A percentile compares a stretch with the other conserved stretches of the same genome.
phyloP scores from a whole-genome alignment of 2,888 invertebrate genomes.

The Drosophila melanocephala region DNA sequence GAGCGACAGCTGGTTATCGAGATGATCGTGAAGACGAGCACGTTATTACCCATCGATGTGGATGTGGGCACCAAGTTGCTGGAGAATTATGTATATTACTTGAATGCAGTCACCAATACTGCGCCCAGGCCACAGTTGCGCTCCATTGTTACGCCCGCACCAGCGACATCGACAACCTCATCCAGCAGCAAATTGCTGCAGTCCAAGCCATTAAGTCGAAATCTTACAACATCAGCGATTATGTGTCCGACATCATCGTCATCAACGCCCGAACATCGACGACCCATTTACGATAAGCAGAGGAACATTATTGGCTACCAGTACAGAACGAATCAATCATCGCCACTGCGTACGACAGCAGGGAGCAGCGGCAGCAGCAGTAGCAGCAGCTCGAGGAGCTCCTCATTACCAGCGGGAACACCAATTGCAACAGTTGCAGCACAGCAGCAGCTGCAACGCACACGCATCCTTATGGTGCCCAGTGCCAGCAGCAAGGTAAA shows the following conservation, averaged over 20 bases:
- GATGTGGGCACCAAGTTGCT: conserved; percentile 70
- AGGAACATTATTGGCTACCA: conserved; percentile 63
- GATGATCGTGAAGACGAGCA: conserved; percentile 57
- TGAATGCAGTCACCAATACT: conserved; percentile 28
- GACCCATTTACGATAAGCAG: conserved; percentile 50
- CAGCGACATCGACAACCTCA: not conserved
- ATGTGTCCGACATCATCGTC: not conserved
- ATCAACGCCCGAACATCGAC: not conserved
- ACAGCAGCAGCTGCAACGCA: conserved; percentile 7
- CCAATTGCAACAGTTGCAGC: not conserved
- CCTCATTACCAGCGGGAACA: not conserved
- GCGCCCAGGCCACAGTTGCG: not conserved
- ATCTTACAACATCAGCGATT: not conserved
- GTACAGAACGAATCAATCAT: not conserved
- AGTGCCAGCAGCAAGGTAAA: conserved; percentile 18
- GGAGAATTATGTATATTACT: conserved; percentile 68
- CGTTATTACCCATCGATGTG: conserved; percentile 65
- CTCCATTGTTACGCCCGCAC: not conserved
- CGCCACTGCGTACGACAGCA: not conserved
- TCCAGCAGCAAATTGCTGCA: not conserved
- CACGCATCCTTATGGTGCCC: not conserved
- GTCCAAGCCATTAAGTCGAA: conserved; percentile 1
- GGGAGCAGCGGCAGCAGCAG: not conserved
- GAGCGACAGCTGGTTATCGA: conserved; percentile 75
- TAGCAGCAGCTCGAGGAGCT: not conserved